phyloP scores from a whole-genome alignment of 2,113 vertebrate genomes.

The Oncorhynchus gorbuscha region DNA sequence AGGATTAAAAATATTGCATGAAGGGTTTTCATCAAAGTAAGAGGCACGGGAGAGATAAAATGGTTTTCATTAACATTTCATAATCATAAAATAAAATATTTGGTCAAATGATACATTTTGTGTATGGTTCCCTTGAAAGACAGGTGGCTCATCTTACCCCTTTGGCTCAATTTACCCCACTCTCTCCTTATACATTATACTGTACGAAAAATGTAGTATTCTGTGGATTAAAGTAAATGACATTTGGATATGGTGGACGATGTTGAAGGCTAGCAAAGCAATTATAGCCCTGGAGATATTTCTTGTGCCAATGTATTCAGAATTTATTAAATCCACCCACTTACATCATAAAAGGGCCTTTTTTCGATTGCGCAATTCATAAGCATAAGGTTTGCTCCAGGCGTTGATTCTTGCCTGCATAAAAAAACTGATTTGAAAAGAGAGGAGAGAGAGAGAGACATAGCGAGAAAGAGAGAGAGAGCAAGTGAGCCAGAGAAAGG shows the following conservation, averaged over 20 bases:
- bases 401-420: constrained; percentile 23
- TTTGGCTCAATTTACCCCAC: too few relatives aligned
- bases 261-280: constrained; percentile 20
- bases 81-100: not conserved
- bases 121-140: too few relatives aligned
- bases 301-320: constrained; percentile 50
- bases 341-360: constrained; percentile 40
- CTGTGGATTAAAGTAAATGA: too few relatives aligned
- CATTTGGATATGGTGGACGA: too few relatives aligned
- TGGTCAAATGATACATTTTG: too few relatives aligned
- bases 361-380: constrained; percentile 45
- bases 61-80: not conserved
- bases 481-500: not conserved
- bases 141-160: too few relatives aligned
- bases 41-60: not conserved
- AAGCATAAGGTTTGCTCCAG: constrained; percentile 51
- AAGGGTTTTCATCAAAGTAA: not conserved
- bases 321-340: constrained; percentile 70
- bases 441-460: not conserved
- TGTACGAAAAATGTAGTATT: too few relatives aligned
- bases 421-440: not conserved
- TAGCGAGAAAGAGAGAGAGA: constrained; percentile 3
- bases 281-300: constrained; percentile 46
- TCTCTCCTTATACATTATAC: too few relatives aligned
- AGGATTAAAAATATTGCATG: not conserved